Percentiles rank a stretch among this genome's conserved stretches.
These are phyloP conservation scores for Sigmodon hispidus DNA, from an alignment of 2,113 vertebrate genomes.

Conservation along the genomic window DNA sequence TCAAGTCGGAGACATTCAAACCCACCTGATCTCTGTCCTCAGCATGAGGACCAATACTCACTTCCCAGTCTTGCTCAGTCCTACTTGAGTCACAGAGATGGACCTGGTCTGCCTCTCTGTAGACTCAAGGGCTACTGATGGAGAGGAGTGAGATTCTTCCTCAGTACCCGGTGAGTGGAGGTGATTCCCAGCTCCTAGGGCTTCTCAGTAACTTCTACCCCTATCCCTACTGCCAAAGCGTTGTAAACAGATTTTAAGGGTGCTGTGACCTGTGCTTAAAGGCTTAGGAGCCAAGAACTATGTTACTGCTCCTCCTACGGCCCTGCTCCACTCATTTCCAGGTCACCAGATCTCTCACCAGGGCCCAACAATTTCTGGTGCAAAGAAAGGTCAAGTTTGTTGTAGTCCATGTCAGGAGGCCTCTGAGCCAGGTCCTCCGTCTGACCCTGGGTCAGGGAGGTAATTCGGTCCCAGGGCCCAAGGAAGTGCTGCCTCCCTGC, in stretches of 20 bases:
- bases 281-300: neutral
- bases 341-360: neutral
- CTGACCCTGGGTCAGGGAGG: neutral
- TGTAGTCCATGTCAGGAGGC: neutral
- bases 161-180: too few relatives aligned
- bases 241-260: neutral
- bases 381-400: neutral
- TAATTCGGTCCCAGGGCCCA: neutral
- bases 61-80: neutral
- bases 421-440: neutral
- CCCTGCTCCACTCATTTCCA: neutral
- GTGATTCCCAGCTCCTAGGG: neutral
- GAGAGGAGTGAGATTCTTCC: neutral
- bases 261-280: too few relatives aligned
- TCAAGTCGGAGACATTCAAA: neutral
- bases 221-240: accelerated
- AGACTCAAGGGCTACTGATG: neutral
- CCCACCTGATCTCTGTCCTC: neutral
- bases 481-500: neutral
- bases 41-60: neutral
- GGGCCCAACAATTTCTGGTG: neutral
- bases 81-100: neutral
- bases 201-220: neutral
- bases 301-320: accelerated
- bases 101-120: neutral